Percentiles rank a stretch among this genome's conserved stretches.
Evolutionary conservation across 2,797 vertebrate species (phyloP).

Genomic region (Leucoraja ocellata): DNA sequence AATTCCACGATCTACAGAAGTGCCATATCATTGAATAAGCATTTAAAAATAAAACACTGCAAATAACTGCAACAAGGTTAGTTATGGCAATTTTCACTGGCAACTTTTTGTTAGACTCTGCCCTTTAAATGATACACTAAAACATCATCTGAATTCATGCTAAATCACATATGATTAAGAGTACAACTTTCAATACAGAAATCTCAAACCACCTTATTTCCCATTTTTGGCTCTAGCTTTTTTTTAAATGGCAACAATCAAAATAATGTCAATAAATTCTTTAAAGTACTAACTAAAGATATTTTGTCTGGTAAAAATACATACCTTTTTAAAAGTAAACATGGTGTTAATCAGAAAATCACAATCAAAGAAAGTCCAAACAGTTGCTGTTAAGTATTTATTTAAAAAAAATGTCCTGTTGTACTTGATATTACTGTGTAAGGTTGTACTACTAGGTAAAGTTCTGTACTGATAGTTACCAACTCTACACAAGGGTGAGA

Average conservation of each 20-base stretch:
- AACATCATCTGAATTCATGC: conserved; percentile 7
- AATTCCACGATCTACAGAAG: conserved; percentile 59
- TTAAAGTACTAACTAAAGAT: not conserved
- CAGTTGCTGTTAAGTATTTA: not conserved
- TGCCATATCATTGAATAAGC: conserved; percentile 27
- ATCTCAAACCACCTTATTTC: conserved; percentile 4
- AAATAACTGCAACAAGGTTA: conserved; percentile 29
- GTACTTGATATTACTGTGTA: conserved; percentile 25
- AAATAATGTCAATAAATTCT: not conserved
- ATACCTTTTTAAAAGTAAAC: not conserved
- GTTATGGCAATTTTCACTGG: conserved; percentile 18
- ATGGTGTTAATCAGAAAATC: conserved; percentile 24
- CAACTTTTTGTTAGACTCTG: not conserved
- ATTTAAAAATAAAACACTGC: conserved; percentile 24
- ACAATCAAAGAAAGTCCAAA: conserved; percentile 7
- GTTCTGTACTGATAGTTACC: not conserved
- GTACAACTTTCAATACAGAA: conserved; percentile 1
- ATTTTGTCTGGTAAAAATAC: not conserved
- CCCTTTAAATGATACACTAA: conserved; percentile 19
- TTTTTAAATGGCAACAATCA: not conserved
- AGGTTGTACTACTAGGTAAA: not conserved
- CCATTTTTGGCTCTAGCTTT: conserved; percentile 13
- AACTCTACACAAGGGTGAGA: not conserved
- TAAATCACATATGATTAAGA: conserved; percentile 26
- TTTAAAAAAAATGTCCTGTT: not conserved